These are phyloP conservation scores for Syngnathus floridae DNA, from an alignment of 2,113 vertebrate genomes.

Conservation along the genomic window DNA sequence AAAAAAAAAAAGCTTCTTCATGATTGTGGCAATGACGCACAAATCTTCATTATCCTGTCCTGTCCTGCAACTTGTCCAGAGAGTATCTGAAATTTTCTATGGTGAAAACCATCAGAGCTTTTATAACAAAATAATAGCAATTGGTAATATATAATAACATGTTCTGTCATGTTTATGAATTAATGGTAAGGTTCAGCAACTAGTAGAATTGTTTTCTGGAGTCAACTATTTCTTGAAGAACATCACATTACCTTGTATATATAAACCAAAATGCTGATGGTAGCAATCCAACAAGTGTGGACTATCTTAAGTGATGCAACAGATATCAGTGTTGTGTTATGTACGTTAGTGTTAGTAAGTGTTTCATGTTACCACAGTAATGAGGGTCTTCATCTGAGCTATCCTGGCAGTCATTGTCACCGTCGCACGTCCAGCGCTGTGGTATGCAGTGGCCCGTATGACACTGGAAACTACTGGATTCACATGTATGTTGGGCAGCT, in stretches of 20 bases:
- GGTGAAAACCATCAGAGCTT: no score
- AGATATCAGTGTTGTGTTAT: background rate
- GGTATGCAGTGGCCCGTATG: constrained; percentile 93
- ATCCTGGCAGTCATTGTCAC: constrained; percentile 90
- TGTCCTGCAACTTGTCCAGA: background rate
- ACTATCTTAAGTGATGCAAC: background rate
- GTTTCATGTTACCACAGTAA: constrained; percentile 69
- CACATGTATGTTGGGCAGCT: constrained; percentile 91
- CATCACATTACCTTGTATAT: background rate
- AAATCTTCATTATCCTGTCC: background rate
- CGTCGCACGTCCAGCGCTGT: constrained; percentile 90
- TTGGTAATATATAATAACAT: no score
- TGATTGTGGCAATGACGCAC: background rate
- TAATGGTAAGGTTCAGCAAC: no score
- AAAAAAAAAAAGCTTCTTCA: background rate
- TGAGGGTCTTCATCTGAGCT: constrained; percentile 83
- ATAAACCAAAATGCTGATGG: background rate
- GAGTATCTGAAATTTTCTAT: background rate
- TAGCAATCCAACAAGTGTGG: background rate
- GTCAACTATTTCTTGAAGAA: background rate
- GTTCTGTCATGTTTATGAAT: no score
- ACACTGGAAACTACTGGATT: constrained; percentile 92
- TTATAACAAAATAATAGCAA: no score
- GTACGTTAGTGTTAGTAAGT: background rate
- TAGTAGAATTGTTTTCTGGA: no score